Evolutionary conservation across 1,140 invertebrate genomes (phyloP).

Genomic region (Globodera ellingtonae): DNA sequence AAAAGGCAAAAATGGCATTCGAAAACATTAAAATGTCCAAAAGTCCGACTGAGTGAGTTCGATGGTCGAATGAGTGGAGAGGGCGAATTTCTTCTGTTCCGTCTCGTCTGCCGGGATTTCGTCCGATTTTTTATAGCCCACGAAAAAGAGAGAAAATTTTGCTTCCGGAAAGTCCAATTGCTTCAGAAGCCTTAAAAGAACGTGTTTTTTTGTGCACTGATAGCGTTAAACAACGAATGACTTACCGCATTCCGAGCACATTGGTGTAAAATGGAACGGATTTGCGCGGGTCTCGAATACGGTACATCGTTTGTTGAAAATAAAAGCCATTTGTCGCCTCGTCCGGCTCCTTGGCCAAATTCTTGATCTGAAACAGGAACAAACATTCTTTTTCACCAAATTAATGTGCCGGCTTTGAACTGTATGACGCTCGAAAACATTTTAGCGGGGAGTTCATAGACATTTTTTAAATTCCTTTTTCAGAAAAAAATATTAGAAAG

Average conservation of each 20-base stretch:
- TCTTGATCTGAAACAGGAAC: slow-evolving; percentile 32
- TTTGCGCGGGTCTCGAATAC: slow-evolving; percentile 81
- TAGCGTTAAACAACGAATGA: slow-evolving; percentile 12
- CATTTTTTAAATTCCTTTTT: too few species aligned
- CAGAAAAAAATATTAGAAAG: too few species aligned
- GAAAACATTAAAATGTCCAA: background rate
- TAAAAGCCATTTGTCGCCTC: slow-evolving; percentile 75
- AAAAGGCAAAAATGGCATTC: slow-evolving; percentile 61
- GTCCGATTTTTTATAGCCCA: slow-evolving; percentile 81
- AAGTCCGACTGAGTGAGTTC: slow-evolving; percentile 82
- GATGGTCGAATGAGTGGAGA: slow-evolving; percentile 81
- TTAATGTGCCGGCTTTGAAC: too few species aligned
- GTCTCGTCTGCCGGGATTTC: slow-evolving; percentile 75
- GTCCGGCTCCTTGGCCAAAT: slow-evolving; percentile 38
- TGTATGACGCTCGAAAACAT: too few species aligned
- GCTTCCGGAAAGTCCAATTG: slow-evolving; percentile 85
- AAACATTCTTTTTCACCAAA: background rate
- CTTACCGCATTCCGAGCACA: slow-evolving; percentile 81
- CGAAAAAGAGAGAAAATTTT: slow-evolving; percentile 88
- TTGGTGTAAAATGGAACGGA: slow-evolving; percentile 86
- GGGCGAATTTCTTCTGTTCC: slow-evolving; percentile 77
- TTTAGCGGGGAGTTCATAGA: too few species aligned
- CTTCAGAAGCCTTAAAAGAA: slow-evolving; percentile 72
- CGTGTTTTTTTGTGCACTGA: too few species aligned
- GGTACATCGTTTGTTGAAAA: slow-evolving; percentile 93